These are phyloP conservation scores for Trachops cirrhosus DNA, from an alignment of 2,797 vertebrate genomes.

Conservation along the genomic window DNA sequence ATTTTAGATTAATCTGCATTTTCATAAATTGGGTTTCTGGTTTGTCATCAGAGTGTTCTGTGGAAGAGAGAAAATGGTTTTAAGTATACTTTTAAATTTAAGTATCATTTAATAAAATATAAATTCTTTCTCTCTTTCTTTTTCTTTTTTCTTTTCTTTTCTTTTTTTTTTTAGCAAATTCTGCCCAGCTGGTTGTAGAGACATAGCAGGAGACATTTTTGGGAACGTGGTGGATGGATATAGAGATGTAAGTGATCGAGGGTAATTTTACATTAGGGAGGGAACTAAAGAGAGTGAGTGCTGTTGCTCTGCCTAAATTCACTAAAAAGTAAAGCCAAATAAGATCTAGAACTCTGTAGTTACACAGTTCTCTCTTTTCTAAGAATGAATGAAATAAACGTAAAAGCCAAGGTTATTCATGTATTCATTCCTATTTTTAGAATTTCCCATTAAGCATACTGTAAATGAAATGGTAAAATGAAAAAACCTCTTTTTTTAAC, in stretches of 20 bases:
- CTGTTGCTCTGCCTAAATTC: not conserved
- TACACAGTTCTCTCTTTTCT: not conserved
- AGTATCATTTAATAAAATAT: slow-evolving; percentile 21
- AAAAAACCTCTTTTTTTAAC: not conserved
- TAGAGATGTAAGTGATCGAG: slow-evolving; percentile 88
- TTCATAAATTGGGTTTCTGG: not conserved
- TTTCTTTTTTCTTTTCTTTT: slow-evolving; percentile 14
- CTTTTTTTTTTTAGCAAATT: slow-evolving; percentile 85
- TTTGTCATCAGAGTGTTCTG: not conserved
- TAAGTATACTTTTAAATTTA: slow-evolving; percentile 27
- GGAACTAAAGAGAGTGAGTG: not conserved
- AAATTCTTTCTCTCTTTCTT: slow-evolving; percentile 50
- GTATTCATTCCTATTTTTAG: not conserved
- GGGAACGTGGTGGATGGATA: slow-evolving; percentile 89
- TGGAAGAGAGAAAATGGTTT: not conserved
- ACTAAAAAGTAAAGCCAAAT: not conserved
- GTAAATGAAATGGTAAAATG: not conserved
- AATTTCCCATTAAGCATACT: not conserved
- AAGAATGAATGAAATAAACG: not conserved
- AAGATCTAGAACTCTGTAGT: not conserved
- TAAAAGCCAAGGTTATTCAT: not conserved
- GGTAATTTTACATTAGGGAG: not conserved
- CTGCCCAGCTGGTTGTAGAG: slow-evolving; percentile 91
- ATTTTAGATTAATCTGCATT: slow-evolving; percentile 16
- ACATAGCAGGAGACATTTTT: slow-evolving; percentile 86